phyloP scores from a whole-genome alignment of 2,797 vertebrate genomes.

The Phoxinus dragarum region DNA sequence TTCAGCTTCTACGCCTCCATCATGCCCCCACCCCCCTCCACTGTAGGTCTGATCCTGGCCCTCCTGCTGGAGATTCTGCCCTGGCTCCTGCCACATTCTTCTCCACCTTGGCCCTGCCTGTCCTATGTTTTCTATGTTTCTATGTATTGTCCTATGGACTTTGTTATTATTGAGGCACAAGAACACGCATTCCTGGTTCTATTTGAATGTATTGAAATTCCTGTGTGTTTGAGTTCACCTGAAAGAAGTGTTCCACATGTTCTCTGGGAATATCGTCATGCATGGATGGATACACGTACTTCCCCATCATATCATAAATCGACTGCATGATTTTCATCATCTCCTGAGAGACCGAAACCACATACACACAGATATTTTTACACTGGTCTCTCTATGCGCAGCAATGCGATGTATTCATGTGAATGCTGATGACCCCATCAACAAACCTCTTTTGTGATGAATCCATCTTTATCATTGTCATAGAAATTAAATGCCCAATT shows the following conservation, averaged over 20 bases:
- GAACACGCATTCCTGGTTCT: too few relatives aligned
- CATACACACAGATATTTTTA: not conserved
- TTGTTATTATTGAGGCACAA: not conserved
- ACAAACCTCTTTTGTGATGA: conserved; percentile 94
- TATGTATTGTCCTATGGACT: too few relatives aligned
- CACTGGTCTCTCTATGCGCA: not conserved
- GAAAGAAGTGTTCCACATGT: conserved; percentile 25
- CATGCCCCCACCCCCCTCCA: too few relatives aligned
- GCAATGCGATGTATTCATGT: not conserved
- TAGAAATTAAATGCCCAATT: conserved; percentile 97
- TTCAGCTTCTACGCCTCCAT: too few relatives aligned
- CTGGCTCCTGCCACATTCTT: too few relatives aligned
- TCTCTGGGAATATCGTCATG: not conserved
- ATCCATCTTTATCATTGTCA: conserved; percentile 96
- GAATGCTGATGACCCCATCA: not conserved
- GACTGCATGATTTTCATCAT: conserved; percentile 9
- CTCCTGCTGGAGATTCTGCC: too few relatives aligned
- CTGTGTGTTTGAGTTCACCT: not conserved
- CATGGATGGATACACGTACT: not conserved
- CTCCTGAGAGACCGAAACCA: not conserved
- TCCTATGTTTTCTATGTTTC: not conserved
- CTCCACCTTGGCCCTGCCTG: not conserved
- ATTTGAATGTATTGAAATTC: not conserved
- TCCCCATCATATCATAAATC: conserved; percentile 18
- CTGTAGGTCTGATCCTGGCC: too few relatives aligned